Percentiles rank a stretch among this genome's conserved stretches.
Evolutionary conservation across 2,113 vertebrate genomes (phyloP).

Genomic region (Rhizomys pruinosus): DNA sequence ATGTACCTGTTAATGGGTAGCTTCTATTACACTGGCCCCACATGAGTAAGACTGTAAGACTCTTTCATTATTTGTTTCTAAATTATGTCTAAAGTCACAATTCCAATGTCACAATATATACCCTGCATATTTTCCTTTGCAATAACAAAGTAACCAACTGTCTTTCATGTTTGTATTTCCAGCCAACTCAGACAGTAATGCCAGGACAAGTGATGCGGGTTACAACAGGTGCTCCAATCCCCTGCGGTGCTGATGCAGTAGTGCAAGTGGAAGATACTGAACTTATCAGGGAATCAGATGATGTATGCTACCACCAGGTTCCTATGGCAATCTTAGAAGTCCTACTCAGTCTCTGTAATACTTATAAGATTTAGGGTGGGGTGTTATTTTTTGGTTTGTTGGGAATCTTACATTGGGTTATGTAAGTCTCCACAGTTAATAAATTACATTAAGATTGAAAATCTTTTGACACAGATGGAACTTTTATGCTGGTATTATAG

Average conservation of each 20-base stretch:
- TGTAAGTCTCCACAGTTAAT: not conserved
- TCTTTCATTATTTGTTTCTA: slow-evolving; percentile 57
- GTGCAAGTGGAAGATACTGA: slow-evolving; percentile 99
- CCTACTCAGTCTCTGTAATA: slow-evolving; percentile 8
- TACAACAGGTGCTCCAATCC: slow-evolving; percentile 99
- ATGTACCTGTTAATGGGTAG: not conserved
- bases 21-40: slow-evolving; percentile 32
- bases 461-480: not conserved
- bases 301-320: slow-evolving; percentile 89
- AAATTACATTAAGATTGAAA: slow-evolving; percentile 64
- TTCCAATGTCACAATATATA: no score
- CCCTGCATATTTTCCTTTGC: slow-evolving; percentile 47
- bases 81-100: no score
- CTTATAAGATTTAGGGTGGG: slow-evolving; percentile 8
- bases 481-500: not conserved
- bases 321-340: slow-evolving; percentile 31
- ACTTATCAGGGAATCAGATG: slow-evolving; percentile 98
- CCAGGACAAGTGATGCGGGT: slow-evolving; percentile 99
- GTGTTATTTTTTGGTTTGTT: not conserved
- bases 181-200: slow-evolving; percentile 99
- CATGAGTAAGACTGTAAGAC: slow-evolving; percentile 38
- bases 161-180: slow-evolving; percentile 68
- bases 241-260: slow-evolving; percentile 98
- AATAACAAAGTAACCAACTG: slow-evolving; percentile 24
- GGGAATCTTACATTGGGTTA: slow-evolving; percentile 22